Conservation (phyloP, 2,888 invertebrate genomes). For the Tyria jacobaeae region DNA sequence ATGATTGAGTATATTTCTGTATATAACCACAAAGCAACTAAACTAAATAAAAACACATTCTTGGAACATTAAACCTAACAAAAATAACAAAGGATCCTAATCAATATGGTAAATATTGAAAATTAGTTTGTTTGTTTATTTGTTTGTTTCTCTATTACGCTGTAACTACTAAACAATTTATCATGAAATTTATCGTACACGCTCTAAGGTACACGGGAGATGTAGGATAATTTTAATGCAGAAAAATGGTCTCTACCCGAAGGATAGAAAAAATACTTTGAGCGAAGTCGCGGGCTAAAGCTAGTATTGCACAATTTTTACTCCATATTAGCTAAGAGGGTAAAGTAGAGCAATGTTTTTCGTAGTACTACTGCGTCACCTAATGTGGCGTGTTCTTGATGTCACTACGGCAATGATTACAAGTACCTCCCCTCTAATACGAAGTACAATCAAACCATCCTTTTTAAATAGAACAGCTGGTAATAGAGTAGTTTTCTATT, state of each 20-base stretch:
- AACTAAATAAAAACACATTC: not conserved
- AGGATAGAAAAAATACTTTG: too few relatives aligned
- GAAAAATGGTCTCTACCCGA: too few relatives aligned
- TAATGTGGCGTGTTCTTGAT: not conserved
- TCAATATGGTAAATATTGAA: not conserved
- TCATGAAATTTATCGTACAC: not conserved
- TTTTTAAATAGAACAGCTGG: not conserved
- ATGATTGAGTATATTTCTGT: slow-evolving; percentile 3
- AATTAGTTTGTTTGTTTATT: not conserved
- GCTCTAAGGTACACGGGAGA: too few relatives aligned
- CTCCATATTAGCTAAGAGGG: slow-evolving; percentile 1
- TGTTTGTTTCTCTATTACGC: not conserved
- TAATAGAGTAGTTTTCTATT: not conserved
- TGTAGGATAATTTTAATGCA: too few relatives aligned
- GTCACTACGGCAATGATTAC: not conserved
- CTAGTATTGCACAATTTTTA: slow-evolving; percentile 4
- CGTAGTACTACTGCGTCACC: not conserved
- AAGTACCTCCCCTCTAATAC: not conserved
- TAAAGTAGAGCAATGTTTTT: not conserved
- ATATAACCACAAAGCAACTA: slow-evolving; percentile 4
- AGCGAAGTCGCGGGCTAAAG: not conserved
- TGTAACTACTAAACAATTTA: too few relatives aligned
- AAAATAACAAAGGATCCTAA: not conserved
- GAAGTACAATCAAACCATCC: not conserved
- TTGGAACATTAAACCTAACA: slow-evolving; percentile 7